Conservation (phyloP, 2,113 vertebrate species). For the Peromyscus leucopus region DNA sequence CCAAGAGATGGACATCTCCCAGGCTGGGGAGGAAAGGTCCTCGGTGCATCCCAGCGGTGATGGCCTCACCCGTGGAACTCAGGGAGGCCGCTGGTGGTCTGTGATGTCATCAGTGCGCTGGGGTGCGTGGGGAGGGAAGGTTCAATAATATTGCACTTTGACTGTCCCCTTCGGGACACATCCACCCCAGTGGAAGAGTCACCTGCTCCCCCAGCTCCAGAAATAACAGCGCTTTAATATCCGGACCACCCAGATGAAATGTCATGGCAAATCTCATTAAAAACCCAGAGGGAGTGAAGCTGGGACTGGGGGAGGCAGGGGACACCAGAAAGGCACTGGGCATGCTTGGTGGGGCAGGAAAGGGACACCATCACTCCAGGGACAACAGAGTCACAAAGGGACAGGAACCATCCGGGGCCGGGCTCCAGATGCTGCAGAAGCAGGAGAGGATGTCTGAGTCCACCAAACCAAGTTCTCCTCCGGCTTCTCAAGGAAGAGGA, state of each 20-base stretch:
- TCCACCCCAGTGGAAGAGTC: constrained; percentile 68
- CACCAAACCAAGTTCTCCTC: constrained; percentile 69
- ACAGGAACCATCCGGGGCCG: constrained; percentile 66
- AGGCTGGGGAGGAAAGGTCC: constrained; percentile 44
- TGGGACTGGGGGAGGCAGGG: constrained; percentile 18
- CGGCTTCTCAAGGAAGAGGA: constrained; percentile 71
- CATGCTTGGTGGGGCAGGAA: constrained; percentile 77
- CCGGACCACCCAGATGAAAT: constrained; percentile 88
- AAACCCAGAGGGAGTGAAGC: constrained; percentile 80
- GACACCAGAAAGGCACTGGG: constrained; percentile 85
- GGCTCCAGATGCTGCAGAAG: constrained; percentile 76
- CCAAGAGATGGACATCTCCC: not conserved
- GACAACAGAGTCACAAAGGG: constrained; percentile 69
- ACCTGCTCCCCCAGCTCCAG: constrained; percentile 77
- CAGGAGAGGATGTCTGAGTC: constrained; percentile 68
- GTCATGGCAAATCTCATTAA: constrained; percentile 85
- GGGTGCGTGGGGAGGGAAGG: constrained; percentile 30
- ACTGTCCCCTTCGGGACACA: constrained; percentile 67
- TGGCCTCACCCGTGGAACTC: not conserved
- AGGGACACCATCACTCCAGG: constrained; percentile 77
- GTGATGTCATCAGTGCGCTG: not conserved
- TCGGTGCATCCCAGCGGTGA: not conserved
- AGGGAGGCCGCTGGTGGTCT: not conserved
- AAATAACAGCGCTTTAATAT: constrained; percentile 80
- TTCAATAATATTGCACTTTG: constrained; percentile 78